Conservation (phyloP, 2,113 vertebrate genomes). For the Microcebus ravelobensis region DNA sequence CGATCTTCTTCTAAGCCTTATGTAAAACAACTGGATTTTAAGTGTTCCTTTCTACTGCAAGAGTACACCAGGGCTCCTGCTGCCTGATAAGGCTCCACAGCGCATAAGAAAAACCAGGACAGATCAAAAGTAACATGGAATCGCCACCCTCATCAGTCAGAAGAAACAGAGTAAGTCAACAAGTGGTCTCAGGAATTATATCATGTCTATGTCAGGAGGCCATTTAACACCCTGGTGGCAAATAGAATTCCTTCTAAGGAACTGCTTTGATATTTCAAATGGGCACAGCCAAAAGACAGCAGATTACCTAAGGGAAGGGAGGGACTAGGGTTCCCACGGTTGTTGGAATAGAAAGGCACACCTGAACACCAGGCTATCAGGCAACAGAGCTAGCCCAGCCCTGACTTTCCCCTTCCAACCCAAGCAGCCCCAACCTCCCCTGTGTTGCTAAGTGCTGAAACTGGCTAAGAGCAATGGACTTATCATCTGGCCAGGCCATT, state of each 20-base stretch:
- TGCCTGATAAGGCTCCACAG: background rate
- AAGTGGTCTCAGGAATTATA: slow-evolving; percentile 49
- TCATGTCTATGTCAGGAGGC: slow-evolving; percentile 32
- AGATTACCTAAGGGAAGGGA: slow-evolving; percentile 53
- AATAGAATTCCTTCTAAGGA: slow-evolving; percentile 49
- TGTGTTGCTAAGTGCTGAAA: slow-evolving; percentile 32
- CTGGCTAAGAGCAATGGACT: background rate
- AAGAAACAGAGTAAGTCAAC: slow-evolving; percentile 60
- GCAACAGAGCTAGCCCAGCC: slow-evolving; percentile 14
- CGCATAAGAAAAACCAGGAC: background rate
- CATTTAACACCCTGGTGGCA: slow-evolving; percentile 39
- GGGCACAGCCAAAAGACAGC: slow-evolving; percentile 31
- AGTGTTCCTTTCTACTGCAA: slow-evolving; percentile 29
- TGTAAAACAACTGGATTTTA: slow-evolving; percentile 42
- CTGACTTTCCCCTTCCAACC: slow-evolving; percentile 25
- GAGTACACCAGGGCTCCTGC: background rate
- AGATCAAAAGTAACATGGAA: slow-evolving; percentile 43
- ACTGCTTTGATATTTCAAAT: slow-evolving; percentile 45
- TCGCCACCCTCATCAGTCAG: slow-evolving; percentile 7
- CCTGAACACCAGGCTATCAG: slow-evolving; percentile 47
- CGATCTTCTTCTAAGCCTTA: slow-evolving; percentile 8
- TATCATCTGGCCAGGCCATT: background rate
- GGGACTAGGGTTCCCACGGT: slow-evolving; percentile 15
- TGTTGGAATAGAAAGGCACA: slow-evolving; percentile 46
- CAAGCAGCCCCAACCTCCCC: background rate